Evolutionary conservation across 2,797 vertebrate genomes (phyloP).

Genomic region (Micromesistius poutassou): DNA sequence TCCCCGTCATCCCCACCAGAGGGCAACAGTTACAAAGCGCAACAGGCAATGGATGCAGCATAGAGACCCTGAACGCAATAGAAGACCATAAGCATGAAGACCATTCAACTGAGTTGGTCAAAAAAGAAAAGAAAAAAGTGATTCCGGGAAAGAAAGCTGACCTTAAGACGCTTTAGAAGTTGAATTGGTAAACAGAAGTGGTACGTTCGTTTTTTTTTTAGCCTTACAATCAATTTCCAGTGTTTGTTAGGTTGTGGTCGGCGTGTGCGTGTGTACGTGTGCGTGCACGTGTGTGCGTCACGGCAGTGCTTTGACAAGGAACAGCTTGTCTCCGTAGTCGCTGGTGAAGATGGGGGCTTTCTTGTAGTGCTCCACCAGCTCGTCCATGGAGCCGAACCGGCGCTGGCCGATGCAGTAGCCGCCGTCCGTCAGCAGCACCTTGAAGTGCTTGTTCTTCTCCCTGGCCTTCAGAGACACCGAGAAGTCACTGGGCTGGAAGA

Average conservation of each 20-base stretch:
- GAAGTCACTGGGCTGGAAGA: constrained; percentile 91
- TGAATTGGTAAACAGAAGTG: constrained; percentile 30
- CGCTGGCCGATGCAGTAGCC: constrained; percentile 96
- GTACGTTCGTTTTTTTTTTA: constrained; percentile 30
- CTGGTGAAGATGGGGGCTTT: constrained; percentile 99
- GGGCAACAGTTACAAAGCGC: constrained; percentile 10
- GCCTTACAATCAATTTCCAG: constrained; percentile 42
- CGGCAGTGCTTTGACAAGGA: constrained; percentile 92
- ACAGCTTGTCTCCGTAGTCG: constrained; percentile 95
- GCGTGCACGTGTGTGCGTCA: constrained; percentile 65
- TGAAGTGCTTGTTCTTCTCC: constrained; percentile 99
- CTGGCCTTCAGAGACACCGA: constrained; percentile 95
- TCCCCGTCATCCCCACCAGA: constrained; percentile 22
- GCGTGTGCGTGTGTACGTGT: constrained; percentile 2
- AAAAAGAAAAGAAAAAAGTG: neutral
- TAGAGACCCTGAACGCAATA: neutral
- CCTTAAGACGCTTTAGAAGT: constrained; percentile 55
- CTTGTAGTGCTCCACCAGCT: constrained; percentile 99
- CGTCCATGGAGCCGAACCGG: constrained; percentile 91
- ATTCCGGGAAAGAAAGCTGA: constrained; percentile 57
- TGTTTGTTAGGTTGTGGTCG: constrained; percentile 37
- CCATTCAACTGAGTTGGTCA: neutral
- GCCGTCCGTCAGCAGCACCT: constrained; percentile 89
- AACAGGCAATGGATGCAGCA: neutral
- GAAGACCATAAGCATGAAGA: neutral